A percentile compares a stretch with the other conserved stretches of the same genome.
phyloP scores from a whole-genome alignment of 2,797 vertebrate species.

The Sebastes jordani region DNA sequence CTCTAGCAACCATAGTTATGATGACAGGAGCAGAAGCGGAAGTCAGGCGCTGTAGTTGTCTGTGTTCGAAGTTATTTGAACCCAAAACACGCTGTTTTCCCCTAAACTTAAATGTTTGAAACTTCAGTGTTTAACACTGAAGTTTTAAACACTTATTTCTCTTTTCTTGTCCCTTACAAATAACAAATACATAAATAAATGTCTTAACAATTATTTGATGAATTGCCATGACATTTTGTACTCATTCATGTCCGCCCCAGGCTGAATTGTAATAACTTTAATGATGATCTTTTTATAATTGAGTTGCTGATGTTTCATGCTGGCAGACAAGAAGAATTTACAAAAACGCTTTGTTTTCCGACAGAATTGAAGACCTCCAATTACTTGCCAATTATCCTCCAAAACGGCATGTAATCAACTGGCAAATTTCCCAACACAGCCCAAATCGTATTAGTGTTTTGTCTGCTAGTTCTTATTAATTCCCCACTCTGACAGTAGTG shows the following conservation, averaged over 20 bases:
- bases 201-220: neutral
- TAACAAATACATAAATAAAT: neutral
- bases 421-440: neutral
- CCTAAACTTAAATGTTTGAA: too few species aligned
- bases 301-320: neutral
- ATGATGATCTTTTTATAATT: neutral
- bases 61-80: too few species aligned
- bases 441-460: neutral
- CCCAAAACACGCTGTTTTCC: too few species aligned
- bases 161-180: neutral
- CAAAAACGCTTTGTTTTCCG: neutral
- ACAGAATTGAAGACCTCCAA: neutral
- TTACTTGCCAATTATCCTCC: neutral
- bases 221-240: neutral
- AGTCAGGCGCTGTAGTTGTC: too few species aligned
- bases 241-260: neutral
- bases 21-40: too few species aligned
- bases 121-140: too few species aligned
- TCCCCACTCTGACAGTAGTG: neutral
- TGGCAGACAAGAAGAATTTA: neutral
- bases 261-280: neutral
- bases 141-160: neutral
- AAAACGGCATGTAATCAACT: conserved; percentile 5
- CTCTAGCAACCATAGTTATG: too few species aligned
- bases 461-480: neutral